These are phyloP conservation scores for Dicaeum eximium DNA, from an alignment of 2,113 vertebrate genomes.

Conservation along the genomic window DNA sequence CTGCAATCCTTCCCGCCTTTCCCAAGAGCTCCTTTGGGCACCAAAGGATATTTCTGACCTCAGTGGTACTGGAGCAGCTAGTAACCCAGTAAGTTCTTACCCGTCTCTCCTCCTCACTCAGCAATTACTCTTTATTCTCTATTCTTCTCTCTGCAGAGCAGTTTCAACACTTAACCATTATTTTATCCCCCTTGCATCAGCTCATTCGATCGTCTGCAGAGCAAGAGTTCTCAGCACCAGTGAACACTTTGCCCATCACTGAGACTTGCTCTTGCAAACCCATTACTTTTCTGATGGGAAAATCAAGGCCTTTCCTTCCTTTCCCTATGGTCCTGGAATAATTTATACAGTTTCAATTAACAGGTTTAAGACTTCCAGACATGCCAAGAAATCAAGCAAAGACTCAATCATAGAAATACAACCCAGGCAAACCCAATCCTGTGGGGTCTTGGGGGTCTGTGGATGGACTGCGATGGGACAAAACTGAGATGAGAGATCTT, in stretches of 20 bases:
- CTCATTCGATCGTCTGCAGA: background rate
- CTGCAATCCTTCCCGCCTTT: background rate
- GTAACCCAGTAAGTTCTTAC: background rate
- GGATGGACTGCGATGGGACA: too few relatives aligned
- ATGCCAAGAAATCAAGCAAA: background rate
- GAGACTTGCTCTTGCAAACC: rapidly evolving
- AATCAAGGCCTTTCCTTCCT: background rate
- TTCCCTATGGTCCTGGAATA: background rate
- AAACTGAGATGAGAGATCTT: too few relatives aligned
- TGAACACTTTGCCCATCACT: rapidly evolving
- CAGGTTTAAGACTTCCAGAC: background rate
- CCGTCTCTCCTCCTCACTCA: background rate
- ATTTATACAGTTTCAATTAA: background rate
- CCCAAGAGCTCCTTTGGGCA: background rate
- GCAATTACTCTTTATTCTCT: background rate
- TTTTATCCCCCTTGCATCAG: background rate
- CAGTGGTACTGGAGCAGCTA: background rate
- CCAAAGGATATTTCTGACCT: background rate
- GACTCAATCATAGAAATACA: background rate
- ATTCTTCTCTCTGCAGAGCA: background rate
- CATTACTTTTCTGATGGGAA: background rate
- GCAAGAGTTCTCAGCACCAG: background rate
- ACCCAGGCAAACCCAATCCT: background rate
- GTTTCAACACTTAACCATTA: background rate
- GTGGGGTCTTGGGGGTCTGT: too few relatives aligned